Base-by-base conservation (phyloP, 1,140 invertebrate species). In the Hylaeus anthracinus region DNA sequence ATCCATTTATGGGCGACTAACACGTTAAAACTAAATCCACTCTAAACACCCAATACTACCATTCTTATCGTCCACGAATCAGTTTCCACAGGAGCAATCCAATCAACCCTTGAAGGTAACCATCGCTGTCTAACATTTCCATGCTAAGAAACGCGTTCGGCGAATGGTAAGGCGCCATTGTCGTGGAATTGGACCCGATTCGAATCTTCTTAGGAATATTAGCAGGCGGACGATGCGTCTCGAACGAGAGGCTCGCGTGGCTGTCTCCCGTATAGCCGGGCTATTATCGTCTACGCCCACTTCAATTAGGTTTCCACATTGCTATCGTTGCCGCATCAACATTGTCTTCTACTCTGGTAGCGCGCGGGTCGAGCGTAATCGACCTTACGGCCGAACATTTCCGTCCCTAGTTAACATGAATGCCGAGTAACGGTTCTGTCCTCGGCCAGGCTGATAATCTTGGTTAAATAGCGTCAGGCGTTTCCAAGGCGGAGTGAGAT, bases 221-320 rank as follows among this genome's bases (percentile, higher is more conserved):
- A 37, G 55, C 43, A 9, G 65, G 14, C 41, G 10, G 14, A 63
- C 72, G 70, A 84, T 76, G 72, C 72, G 72, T 67, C 63, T 74
- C n/a, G 70, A 86, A 85, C 84, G 83, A 82, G 83, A 43, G 58
- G 56, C 69, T 86, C 79, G 84, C 84, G 84, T 86, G 84, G 83
- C 43, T 63, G 73, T 65, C 73, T 60, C 73, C 66, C 84, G 79
- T 86, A 77, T 60, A 72, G 73, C 66, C 60, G 70, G 9, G 48
- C 64, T 61, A 80, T 86, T 86, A 86, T 81, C 79, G 83, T 85
- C 79, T 81, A 81, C 84, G 84, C 83, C 84, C 79, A 82, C 84
- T 86, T 86, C 84, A 86, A 86, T 86, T 86, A 86, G 79, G 66
- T 85, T 85, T 84, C 72, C 84, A 82, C 84, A 63, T 74, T 70